A percentile compares a stretch with the other conserved stretches of the same genome.
Evolutionary conservation across 2,888 invertebrate genomes (phyloP).

Genomic region (Paralinhomoeus sp.): DNA sequence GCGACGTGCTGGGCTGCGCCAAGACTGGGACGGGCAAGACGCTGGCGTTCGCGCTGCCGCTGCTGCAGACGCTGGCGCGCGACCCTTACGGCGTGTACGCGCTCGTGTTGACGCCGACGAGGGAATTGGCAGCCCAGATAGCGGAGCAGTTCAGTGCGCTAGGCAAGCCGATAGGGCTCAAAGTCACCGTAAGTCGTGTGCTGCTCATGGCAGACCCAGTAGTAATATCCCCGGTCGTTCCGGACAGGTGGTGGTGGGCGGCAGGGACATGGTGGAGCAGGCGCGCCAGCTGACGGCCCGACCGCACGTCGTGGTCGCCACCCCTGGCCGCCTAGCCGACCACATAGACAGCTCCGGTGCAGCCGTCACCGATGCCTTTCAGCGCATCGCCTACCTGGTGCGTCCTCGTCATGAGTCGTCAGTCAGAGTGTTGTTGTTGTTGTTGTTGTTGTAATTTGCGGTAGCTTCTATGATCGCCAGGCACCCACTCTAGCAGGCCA

Average conservation of each 20-base stretch:
- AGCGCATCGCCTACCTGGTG: no score
- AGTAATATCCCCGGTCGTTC: no score
- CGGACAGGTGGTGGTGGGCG: neutral
- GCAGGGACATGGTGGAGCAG: constrained; percentile 41
- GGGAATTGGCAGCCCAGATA: constrained; percentile 35
- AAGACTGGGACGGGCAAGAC: constrained; percentile 97
- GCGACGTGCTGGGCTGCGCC: constrained; percentile 79
- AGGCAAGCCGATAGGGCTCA: constrained; percentile 61
- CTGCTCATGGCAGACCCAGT: no score
- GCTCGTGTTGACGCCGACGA: constrained; percentile 70
- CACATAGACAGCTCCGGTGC: constrained; percentile 46
- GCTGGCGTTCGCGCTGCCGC: constrained; percentile 80
- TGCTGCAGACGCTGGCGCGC: constrained; percentile 64
- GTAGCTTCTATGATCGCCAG: no score
- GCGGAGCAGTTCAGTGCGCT: constrained; percentile 78
- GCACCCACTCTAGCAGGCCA: no score
- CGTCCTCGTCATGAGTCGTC: no score
- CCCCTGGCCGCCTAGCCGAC: constrained; percentile 79
- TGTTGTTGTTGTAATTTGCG: no score
- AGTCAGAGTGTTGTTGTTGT: no score
- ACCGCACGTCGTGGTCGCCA: constrained; percentile 84
- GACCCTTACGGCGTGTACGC: constrained; percentile 93
- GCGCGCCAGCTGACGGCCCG: constrained; percentile 53
- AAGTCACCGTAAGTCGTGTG: constrained; percentile 54
- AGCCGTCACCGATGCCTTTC: neutral